Percentiles rank a stretch among this genome's conserved stretches.
Evolutionary conservation across 2,797 vertebrate species (phyloP).

Genomic region (Octomys mimax): DNA sequence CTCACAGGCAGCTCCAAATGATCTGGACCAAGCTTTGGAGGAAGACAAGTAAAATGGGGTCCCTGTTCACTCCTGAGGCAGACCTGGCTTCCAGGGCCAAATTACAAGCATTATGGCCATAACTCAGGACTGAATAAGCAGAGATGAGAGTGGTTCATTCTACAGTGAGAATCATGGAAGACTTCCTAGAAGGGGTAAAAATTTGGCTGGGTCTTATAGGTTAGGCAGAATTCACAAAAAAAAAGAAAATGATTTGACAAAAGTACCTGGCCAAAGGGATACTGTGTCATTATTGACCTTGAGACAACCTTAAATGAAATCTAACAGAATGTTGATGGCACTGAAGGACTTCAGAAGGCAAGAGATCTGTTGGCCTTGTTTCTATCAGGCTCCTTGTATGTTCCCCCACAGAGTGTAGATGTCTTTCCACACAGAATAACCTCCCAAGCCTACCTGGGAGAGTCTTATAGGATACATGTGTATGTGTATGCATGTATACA

Average conservation of each 20-base stretch:
- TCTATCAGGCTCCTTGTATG: neutral
- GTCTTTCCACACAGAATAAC: neutral
- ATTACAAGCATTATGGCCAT: neutral
- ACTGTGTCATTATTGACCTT: neutral
- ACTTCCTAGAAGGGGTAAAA: neutral
- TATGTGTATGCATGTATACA: neutral
- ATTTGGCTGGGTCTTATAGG: neutral
- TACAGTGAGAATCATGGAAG: neutral
- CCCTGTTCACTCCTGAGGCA: neutral
- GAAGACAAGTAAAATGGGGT: neutral
- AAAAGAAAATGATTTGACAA: constrained; percentile 2
- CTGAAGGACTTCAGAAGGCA: neutral
- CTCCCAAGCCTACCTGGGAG: neutral
- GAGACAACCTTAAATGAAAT: neutral
- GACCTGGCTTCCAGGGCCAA: neutral
- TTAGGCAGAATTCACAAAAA: neutral
- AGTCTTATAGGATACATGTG: neutral
- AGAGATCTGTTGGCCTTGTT: neutral
- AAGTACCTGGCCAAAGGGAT: neutral
- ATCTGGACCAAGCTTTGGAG: neutral
- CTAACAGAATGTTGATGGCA: neutral
- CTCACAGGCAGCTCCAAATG: neutral
- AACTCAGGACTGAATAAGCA: neutral
- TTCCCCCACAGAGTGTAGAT: neutral
- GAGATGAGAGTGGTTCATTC: neutral